Conservation (phyloP, 1,140 invertebrate species). For the Drosophila equinoxialis region DNA sequence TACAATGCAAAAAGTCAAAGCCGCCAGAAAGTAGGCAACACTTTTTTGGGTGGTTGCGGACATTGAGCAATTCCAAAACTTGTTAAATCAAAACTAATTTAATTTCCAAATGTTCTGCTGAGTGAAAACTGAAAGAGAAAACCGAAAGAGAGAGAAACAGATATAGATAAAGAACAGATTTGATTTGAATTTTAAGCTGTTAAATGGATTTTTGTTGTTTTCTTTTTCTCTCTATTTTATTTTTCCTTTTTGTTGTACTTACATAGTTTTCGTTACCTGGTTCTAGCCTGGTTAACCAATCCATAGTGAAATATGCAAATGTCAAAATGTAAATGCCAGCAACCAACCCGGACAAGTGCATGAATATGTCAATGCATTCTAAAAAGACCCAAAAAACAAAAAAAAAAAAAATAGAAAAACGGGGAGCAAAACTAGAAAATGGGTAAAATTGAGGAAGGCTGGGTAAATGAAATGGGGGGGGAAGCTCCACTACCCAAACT, state of each 20-base stretch:
- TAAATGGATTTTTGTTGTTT: conserved; percentile 47
- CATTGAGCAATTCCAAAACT: background rate
- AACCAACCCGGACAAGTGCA: conserved; percentile 46
- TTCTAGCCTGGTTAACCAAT: conserved; percentile 56
- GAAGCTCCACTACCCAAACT: conserved; percentile 11
- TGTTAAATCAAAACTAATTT: conserved; percentile 66
- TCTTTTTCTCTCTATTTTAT: background rate
- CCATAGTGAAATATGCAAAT: conserved; percentile 69
- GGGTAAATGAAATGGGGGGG: background rate
- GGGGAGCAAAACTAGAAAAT: too few species aligned
- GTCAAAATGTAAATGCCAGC: conserved; percentile 65
- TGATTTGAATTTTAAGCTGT: conserved; percentile 49
- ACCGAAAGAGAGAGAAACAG: background rate
- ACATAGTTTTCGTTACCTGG: conserved; percentile 26
- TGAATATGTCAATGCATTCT: conserved; percentile 68
- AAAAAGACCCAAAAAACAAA: conserved; percentile 15
- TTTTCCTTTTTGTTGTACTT: conserved; percentile 38
- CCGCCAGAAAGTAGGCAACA: conserved; percentile 52
- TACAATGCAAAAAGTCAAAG: conserved; percentile 52
- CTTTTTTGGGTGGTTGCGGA: conserved; percentile 27
- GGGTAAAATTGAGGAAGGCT: too few species aligned
- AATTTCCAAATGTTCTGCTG: conserved; percentile 15
- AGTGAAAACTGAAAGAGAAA: conserved; percentile 8
- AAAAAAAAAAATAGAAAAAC: background rate
- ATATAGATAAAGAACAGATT: background rate